Base-by-base conservation (phyloP, 2,797 vertebrate species). In the Alectoris magna region DNA sequence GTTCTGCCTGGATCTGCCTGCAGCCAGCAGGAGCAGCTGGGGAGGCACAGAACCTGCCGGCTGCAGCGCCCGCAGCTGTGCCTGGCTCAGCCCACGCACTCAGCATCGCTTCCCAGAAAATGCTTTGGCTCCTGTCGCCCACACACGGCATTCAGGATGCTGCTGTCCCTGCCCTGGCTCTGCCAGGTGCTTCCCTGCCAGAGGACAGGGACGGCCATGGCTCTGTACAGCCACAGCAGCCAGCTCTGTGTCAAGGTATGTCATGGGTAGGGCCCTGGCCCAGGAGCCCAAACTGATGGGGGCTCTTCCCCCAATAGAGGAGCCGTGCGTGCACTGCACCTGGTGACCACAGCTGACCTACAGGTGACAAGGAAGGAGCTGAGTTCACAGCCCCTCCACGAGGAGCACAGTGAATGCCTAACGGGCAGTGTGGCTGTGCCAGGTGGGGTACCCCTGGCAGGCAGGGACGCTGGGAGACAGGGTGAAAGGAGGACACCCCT, bases 131-230 rank as follows among this genome's bases (percentile, higher is more conserved):
- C n/a, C 63, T 1, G 4, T 60, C 31, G 26, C 59, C 34, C 18
- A 4, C 5, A 31, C 0, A 0, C 0, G 3, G 29, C 46, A 48
- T 75, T 60, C 0, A 0, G 56, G 80, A 84, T 73, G 62, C 34
- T 84, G 59, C 59, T 1, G 5, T 78, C 49, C 69, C 59, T 21
- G 9, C 49, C 59, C 70, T 8, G 15, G 14, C 49, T 49, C 78
- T 85, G 85, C 75, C 76, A 56, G 51, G 21, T 5, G 3, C 49
- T 85, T 90, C 90, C 71, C 83, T 10, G 4, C 36, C 55, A 84
- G 59, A 86, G 68, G 46, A 51, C 2, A 5, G 67, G 68, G 34
- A 38, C 2, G 14, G 41, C 49, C 6, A 3, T 41, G 63, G 22
- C 51, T 51, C 4, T 1, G 66, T 14, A 2, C 1, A 4, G 75